Evolutionary conservation across 2,113 vertebrate genomes (phyloP), one percentile per base, ranked within the genome.

Genomic region (Callipepla californica): DNA sequence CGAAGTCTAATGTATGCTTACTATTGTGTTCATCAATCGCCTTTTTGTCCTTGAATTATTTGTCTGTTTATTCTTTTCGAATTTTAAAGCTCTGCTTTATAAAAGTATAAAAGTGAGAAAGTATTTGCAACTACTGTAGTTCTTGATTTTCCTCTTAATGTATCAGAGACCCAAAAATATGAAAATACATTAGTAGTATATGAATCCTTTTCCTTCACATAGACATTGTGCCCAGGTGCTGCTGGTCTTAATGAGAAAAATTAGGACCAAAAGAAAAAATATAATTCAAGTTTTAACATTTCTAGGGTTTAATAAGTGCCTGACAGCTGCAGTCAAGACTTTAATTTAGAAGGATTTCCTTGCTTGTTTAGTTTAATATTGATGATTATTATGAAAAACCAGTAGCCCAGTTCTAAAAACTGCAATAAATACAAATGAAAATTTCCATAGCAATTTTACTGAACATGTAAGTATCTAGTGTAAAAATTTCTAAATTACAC

Each of bases 1-100:
- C 50, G 38, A 88, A 93, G 70, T 32, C 36, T 63, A 32, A 42
- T 16, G 1, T 44, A n/a, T 11, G 2, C 62, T 92, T 78, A 21
- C 32, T 62, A 34, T 13, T 38, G 0, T 0, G 5, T 50, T 83
- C 2, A 0, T 55, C 77, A 45, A 70, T 70, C 25, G 36, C 6
- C 2, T 22, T 9, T 89, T 94, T 79, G 11, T 76, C 48, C 53
- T 65, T 85, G 44, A 68, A 11, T 63, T 74, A 11, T 23, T 69
- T 87, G 5, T 57, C 42, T 62, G 6, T 61, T 91, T 18, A 14
- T 74, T 40, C 13, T 61, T 45, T 82, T 45, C 22, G 36, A 57
- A 7, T 77, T 79, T 82, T 34, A 58, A 34, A 91, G 6, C 11
- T 68, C 2, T 22, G 2, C 23, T 85, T 76, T 76, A 11, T 59